Evolutionary conservation across 1,140 invertebrate species (phyloP).

Genomic region (Parasteatoda tepidariorum): DNA sequence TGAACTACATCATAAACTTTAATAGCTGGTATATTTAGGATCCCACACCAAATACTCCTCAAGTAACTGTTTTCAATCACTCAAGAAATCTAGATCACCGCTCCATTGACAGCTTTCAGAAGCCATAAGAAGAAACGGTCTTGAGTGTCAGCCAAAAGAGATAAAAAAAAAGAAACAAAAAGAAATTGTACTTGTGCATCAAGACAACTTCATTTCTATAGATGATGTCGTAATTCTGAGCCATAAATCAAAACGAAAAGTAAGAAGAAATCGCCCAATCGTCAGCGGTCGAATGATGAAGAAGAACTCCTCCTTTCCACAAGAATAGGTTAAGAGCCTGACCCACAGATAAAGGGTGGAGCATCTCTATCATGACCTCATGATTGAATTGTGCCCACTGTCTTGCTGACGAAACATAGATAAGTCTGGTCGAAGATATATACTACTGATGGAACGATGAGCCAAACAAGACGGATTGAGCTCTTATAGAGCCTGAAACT

Average conservation of each 20-base stretch:
- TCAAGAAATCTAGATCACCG: too few species aligned
- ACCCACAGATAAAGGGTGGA: background rate
- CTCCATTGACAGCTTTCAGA: too few species aligned
- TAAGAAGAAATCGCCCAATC: background rate
- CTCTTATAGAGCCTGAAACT: constrained; percentile 15
- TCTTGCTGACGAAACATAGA: constrained; percentile 24
- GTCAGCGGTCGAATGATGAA: background rate
- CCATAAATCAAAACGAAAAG: background rate
- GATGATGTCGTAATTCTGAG: background rate
- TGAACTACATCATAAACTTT: too few species aligned
- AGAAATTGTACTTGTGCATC: too few species aligned
- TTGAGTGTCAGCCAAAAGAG: too few species aligned
- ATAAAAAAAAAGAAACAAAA: too few species aligned
- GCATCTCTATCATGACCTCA: constrained; percentile 19
- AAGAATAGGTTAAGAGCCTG: background rate
- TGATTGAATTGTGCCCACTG: constrained; percentile 40
- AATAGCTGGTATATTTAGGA: too few species aligned
- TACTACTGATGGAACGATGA: background rate
- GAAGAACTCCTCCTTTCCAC: background rate
- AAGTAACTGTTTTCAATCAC: too few species aligned
- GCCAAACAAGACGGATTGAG: background rate
- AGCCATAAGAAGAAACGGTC: too few species aligned
- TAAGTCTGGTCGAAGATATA: constrained; percentile 1
- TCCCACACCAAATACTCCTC: too few species aligned
- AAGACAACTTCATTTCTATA: background rate